A percentile compares a stretch with the other conserved stretches of the same genome.
Evolutionary conservation across 2,797 vertebrate species (phyloP).

Genomic region (Danio jaintianensis): DNA sequence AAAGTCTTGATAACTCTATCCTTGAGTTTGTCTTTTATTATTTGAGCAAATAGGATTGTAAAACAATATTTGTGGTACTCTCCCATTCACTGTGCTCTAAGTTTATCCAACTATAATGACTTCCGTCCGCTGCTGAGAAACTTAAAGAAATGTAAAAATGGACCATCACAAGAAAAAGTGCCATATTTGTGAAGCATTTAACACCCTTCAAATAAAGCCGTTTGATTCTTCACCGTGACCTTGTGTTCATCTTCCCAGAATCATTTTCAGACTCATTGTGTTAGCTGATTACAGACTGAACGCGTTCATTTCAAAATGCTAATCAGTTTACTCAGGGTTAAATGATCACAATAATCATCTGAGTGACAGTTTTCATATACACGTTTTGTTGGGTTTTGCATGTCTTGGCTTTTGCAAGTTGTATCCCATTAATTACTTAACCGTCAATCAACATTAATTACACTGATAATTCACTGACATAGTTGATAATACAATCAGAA

Average conservation of each 20-base stretch:
- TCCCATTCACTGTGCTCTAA: too few species aligned
- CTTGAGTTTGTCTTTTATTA: too few species aligned
- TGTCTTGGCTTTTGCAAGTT: neutral
- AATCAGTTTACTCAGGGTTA: neutral
- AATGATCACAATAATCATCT: neutral
- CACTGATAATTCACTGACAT: slow-evolving; percentile 1
- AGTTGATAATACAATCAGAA: slow-evolving; percentile 38
- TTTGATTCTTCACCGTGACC: neutral
- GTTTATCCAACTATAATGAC: too few species aligned
- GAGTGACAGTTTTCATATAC: slow-evolving; percentile 10
- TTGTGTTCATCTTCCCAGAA: slow-evolving; percentile 8
- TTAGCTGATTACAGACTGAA: neutral
- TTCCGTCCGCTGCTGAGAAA: too few species aligned
- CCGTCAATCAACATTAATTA: slow-evolving; percentile 35
- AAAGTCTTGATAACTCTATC: too few species aligned
- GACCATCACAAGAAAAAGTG: too few species aligned
- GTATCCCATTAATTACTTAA: neutral
- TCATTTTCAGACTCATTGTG: neutral
- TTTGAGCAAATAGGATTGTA: too few species aligned
- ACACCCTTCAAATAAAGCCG: too few species aligned
- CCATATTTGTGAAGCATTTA: too few species aligned
- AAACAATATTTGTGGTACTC: too few species aligned
- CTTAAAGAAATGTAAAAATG: too few species aligned
- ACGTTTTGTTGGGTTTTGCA: neutral
- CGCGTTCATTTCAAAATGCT: neutral